Evolutionary conservation across 2,797 vertebrate species (phyloP).

Genomic region (Psittacula echo): DNA sequence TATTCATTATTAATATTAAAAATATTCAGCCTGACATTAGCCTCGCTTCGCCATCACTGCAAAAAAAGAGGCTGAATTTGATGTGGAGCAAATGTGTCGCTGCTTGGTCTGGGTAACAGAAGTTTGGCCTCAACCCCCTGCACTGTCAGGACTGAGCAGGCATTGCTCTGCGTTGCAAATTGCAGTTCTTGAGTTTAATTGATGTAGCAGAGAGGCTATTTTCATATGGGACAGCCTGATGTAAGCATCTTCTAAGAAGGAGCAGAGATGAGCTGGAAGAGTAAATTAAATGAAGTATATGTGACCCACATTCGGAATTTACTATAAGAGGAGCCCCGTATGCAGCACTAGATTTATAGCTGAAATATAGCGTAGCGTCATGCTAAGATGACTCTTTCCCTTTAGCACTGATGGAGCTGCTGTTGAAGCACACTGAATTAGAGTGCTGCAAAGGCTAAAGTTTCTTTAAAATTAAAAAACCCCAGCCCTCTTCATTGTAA

Average conservation of each 20-base stretch:
- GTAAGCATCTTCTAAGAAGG: not conserved
- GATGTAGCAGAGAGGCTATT: not conserved
- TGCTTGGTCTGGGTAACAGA: not conserved
- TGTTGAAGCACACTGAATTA: not conserved
- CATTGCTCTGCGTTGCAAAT: not conserved
- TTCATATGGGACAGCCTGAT: not conserved
- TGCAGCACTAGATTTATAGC: not conserved
- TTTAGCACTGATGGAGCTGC: not conserved
- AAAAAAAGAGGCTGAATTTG: not conserved
- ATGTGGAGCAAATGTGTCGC: not conserved
- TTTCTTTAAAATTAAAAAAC: not conserved
- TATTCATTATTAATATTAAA: conserved; percentile 75
- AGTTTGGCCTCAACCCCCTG: not conserved
- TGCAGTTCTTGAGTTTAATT: not conserved
- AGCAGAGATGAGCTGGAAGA: not conserved
- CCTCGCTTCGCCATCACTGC: not conserved
- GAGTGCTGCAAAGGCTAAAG: not conserved
- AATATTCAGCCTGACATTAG: conserved; percentile 56
- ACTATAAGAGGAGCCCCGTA: accelerated
- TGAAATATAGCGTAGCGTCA: not conserved
- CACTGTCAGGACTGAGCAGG: not conserved
- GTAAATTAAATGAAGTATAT: not conserved
- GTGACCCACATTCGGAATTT: accelerated
- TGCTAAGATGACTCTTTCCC: not conserved
- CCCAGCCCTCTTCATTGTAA: not conserved